A percentile compares a stretch with the other conserved stretches of the same genome.
phyloP scores from a whole-genome alignment of 2,113 vertebrate species.

The Hippocampus barbouri region DNA sequence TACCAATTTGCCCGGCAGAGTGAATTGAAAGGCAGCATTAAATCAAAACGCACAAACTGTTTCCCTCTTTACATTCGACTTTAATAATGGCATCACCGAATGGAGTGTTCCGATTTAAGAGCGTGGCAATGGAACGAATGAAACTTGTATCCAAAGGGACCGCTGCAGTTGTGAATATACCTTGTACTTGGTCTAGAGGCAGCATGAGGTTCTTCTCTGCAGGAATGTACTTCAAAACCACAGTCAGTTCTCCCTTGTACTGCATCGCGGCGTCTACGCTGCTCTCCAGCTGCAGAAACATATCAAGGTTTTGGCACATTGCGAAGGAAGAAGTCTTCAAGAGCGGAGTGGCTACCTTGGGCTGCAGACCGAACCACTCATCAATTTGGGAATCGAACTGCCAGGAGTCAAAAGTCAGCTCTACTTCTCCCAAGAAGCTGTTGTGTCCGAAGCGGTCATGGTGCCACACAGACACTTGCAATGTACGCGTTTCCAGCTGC shows the following conservation, averaged over 20 bases:
- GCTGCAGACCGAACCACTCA: constrained; percentile 88
- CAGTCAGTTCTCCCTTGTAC: constrained; percentile 92
- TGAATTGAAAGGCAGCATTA: too few species aligned
- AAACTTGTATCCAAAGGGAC: too few species aligned
- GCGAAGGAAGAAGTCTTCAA: background rate
- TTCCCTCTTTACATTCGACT: too few species aligned
- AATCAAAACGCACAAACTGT: too few species aligned
- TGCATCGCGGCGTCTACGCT: constrained; percentile 78
- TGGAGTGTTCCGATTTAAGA: too few species aligned
- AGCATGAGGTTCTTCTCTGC: constrained; percentile 82
- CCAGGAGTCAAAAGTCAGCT: constrained; percentile 92
- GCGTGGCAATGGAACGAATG: too few species aligned
- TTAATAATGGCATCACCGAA: too few species aligned
- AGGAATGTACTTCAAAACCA: constrained; percentile 88
- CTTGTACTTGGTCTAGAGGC: constrained; percentile 83
- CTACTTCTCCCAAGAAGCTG: constrained; percentile 93
- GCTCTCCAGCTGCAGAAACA: constrained; percentile 73
- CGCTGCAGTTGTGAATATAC: constrained; percentile 57
- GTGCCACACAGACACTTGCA: constrained; percentile 96
- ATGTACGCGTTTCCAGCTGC: constrained; percentile 89
- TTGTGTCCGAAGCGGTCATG: constrained; percentile 93
- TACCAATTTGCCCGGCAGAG: too few species aligned
- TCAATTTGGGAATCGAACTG: constrained; percentile 87
- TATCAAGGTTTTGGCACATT: background rate
- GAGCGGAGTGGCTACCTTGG: constrained; percentile 74